These are phyloP conservation scores for Leontopithecus rosalia DNA, from an alignment of 2,797 vertebrate species.

Conservation along the genomic window DNA sequence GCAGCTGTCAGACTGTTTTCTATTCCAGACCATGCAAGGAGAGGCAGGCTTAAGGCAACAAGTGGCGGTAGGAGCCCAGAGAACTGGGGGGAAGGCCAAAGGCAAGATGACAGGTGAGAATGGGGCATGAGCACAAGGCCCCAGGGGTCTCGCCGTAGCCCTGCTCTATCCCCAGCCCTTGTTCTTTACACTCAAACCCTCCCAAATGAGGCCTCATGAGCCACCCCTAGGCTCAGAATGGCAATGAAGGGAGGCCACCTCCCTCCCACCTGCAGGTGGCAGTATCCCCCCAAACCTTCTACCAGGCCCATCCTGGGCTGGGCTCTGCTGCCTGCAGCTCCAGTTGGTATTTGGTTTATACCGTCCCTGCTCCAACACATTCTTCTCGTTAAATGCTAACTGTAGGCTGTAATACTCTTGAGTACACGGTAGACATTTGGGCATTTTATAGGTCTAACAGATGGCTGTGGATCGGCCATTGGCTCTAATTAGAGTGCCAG, in stretches of 20 bases:
- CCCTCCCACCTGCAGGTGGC: neutral
- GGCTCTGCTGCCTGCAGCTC: neutral
- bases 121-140: too few relatives aligned
- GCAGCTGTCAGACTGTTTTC: neutral
- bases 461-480: neutral
- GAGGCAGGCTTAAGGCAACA: neutral
- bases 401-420: neutral
- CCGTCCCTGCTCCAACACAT: neutral
- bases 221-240: neutral
- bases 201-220: neutral
- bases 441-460: neutral
- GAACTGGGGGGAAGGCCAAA: neutral
- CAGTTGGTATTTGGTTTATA: neutral
- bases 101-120: neutral
- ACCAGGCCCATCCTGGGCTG: accelerated
- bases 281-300: neutral
- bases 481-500: neutral
- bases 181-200: neutral
- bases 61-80: too few relatives aligned
- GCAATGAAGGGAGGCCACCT: neutral
- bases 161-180: neutral
- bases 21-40: neutral
- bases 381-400: neutral
- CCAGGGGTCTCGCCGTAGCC: neutral
- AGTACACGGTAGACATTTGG: neutral